Conservation (phyloP, 1,140 invertebrate genomes). For the Halesus radiatus region DNA sequence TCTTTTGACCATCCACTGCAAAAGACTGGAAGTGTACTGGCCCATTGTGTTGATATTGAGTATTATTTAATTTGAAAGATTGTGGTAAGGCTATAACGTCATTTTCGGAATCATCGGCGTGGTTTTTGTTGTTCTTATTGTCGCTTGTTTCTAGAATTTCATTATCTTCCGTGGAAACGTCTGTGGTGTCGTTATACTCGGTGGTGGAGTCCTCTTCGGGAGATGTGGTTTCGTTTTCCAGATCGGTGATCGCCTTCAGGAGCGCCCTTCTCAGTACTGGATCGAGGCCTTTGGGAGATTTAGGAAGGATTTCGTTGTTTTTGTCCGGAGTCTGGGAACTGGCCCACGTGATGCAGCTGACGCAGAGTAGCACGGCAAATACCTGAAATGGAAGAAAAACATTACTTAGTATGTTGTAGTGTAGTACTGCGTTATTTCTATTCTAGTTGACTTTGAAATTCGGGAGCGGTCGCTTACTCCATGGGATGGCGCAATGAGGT, state of each 20-base stretch:
- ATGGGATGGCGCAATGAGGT: too few relatives aligned
- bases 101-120: constrained; percentile 44
- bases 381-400: constrained; percentile 47
- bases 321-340: constrained; percentile 34
- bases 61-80: constrained; percentile 2
- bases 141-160: constrained; percentile 60
- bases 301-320: constrained; percentile 55
- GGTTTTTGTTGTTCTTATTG: constrained; percentile 51
- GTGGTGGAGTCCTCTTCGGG: constrained; percentile 60
- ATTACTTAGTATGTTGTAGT: not conserved
- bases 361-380: constrained; percentile 18
- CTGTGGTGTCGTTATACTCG: constrained; percentile 7
- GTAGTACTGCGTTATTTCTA: too few relatives aligned
- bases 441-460: too few relatives aligned
- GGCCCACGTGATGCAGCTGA: constrained; percentile 26
- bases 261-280: constrained; percentile 78
- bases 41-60: not conserved
- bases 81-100: constrained; percentile 37
- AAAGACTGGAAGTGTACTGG: constrained; percentile 64
- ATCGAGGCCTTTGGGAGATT: constrained; percentile 75
- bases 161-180: constrained; percentile 54
- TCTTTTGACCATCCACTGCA: constrained; percentile 66
- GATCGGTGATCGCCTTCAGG: constrained; percentile 77
- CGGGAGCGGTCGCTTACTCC: too few relatives aligned
- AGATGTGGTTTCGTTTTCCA: constrained; percentile 71